Evolutionary conservation across 2,113 vertebrate species (phyloP), one percentile per base, ranked within the genome.

Genomic region (Pelmatolapia mariae): DNA sequence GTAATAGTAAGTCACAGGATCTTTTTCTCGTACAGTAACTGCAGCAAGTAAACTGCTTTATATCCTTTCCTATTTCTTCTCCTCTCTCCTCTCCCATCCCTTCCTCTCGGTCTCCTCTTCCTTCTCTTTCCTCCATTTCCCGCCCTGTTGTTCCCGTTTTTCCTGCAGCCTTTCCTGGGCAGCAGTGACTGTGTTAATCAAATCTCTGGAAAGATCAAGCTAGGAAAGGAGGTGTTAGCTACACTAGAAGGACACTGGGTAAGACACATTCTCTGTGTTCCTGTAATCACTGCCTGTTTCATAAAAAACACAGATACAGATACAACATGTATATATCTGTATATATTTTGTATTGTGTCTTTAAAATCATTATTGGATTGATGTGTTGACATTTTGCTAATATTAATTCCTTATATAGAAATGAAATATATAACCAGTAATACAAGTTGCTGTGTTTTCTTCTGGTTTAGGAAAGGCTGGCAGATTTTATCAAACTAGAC

Each of bases 221-320:
- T 99, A 93, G 98, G 98, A 84, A 99, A 99, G 94, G 98, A 99
- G 96, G 98, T 99, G 89, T 93, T 99, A 86, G 98, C 98, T n/a
- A 97, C 98, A 40, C 95, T 99, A 85, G 98, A 99, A 86, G 99
- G 99, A 57, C 98, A 99, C 87, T 99, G 99, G 98, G 99, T 99
- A 94, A 97, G 98, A 63, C 24, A 0, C 53, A 1, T 4, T 16
- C 18, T 31, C 16, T n/a, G 80, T 33, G 10, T 5, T 31, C 19
- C n/a, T 24, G 6, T n/a, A 43, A 59, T 26, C 2, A 1, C 57
- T 63, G 45, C 26, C 5, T 8, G 19, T 36, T 71, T n/a, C 9
- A 29, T 29, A 29, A 76, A 16, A 6, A 18, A 45, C 2, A 40
- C n/a, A 24, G 66, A 56, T 13, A 57, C 12, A 29, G 24, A 47